phyloP scores from a whole-genome alignment of 2,113 vertebrate genomes.

The Cebus imitator region DNA sequence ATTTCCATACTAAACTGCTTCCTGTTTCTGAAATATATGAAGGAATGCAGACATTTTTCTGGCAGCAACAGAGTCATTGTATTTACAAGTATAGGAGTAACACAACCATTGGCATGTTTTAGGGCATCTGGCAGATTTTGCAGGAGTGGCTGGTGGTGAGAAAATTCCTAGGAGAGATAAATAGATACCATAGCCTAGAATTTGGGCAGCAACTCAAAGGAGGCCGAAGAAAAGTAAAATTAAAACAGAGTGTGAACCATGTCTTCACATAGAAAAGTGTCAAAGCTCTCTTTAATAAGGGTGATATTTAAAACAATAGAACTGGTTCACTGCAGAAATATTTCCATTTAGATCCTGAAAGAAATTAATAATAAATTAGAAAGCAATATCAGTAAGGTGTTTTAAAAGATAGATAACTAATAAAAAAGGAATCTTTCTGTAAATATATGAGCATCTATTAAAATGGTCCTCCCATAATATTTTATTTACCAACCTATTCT shows the following conservation, averaged over 20 bases:
- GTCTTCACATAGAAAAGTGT: neutral
- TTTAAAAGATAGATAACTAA: neutral
- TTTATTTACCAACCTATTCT: neutral
- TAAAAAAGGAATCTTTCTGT: neutral
- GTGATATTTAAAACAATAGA: neutral
- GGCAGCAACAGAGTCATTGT: neutral
- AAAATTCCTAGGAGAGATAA: neutral
- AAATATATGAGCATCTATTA: neutral
- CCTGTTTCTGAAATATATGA: neutral
- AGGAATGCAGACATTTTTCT: neutral
- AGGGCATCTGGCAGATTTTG: neutral
- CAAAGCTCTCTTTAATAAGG: neutral
- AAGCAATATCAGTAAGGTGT: neutral
- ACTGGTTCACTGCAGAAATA: neutral
- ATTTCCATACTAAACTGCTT: neutral
- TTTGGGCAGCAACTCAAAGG: neutral
- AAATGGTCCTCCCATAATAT: neutral
- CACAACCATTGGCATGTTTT: neutral
- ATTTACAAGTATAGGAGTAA: neutral
- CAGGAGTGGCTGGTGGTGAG: neutral
- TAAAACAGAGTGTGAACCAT: neutral
- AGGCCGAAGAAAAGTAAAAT: neutral
- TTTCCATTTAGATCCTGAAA: neutral
- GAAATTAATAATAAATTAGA: neutral
- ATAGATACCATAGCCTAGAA: neutral